Conservation (phyloP, 2,888 invertebrate species). For the Eupithecia vulgata region DNA sequence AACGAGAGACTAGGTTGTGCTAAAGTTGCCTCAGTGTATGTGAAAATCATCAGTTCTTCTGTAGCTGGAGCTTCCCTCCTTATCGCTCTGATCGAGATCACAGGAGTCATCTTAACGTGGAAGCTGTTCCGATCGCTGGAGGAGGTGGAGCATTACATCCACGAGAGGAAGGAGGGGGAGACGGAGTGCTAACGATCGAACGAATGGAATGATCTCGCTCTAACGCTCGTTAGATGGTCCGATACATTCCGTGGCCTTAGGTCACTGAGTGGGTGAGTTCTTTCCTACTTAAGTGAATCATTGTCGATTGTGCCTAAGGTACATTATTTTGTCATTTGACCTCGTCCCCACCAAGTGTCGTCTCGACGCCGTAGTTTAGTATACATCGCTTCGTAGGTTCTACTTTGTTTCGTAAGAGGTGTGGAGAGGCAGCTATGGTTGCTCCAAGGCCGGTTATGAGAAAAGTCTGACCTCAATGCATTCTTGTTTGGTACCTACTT, state of each 20-base stretch:
- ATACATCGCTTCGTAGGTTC: conserved; percentile 60
- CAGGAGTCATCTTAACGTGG: conserved; percentile 72
- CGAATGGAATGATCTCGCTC: conserved; percentile 55
- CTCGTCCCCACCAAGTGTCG: conserved; percentile 68
- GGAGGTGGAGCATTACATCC: conserved; percentile 80
- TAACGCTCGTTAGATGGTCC: conserved; percentile 53
- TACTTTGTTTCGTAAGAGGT: conserved; percentile 55
- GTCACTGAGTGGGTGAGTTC: conserved; percentile 61
- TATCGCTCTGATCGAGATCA: conserved; percentile 70
- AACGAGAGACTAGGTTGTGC: conserved; percentile 79
- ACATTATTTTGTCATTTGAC: conserved; percentile 62
- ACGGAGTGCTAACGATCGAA: conserved; percentile 70
- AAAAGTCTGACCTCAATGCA: conserved; percentile 68
- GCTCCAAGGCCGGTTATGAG: conserved; percentile 67
- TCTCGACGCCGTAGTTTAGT: conserved; percentile 55
- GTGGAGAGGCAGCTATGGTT: conserved; percentile 55
- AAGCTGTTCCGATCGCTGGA: conserved; percentile 71
- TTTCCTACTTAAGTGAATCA: conserved; percentile 68
- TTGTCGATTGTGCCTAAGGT: conserved; percentile 52
- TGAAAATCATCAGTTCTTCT: conserved; percentile 78
- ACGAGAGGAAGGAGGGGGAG: conserved; percentile 77
- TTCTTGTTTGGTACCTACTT: conserved; percentile 55
- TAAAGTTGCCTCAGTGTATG: conserved; percentile 79
- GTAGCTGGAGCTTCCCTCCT: conserved; percentile 74
- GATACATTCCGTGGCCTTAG: conserved; percentile 51